A percentile compares a stretch with the other conserved stretches of the same genome.
phyloP scores from a whole-genome alignment of 2,888 invertebrate genomes.

The Phortica magna region DNA sequence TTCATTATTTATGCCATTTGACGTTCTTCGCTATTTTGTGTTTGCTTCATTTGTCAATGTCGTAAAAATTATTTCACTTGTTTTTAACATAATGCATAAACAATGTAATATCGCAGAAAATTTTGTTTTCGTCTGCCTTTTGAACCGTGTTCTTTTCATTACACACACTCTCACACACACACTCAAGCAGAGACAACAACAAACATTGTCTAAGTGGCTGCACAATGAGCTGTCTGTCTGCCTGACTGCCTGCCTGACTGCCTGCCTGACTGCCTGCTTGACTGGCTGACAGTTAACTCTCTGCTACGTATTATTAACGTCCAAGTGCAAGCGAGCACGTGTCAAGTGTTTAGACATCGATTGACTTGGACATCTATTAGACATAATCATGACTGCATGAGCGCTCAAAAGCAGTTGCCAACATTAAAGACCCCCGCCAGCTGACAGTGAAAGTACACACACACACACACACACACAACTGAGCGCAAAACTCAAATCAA shows the following conservation, averaged over 20 bases:
- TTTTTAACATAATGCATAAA: conserved; percentile 15
- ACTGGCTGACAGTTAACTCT: conserved; percentile 5
- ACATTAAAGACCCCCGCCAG: not conserved
- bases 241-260: not conserved
- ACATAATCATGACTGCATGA: conserved; percentile 68
- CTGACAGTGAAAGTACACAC: not conserved
- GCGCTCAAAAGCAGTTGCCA: conserved; percentile 23
- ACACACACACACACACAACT: not conserved
- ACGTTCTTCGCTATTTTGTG: not conserved
- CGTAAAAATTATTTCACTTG: conserved; percentile 14
- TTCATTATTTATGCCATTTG: conserved; percentile 7
- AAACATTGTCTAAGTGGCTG: not conserved
- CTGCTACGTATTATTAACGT: conserved; percentile 27
- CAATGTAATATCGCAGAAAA: conserved; percentile 7
- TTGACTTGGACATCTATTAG: conserved; percentile 76
- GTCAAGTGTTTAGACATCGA: conserved; percentile 72
- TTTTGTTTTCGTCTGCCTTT: not conserved
- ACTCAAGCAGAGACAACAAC: not conserved
- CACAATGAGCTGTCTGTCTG: not conserved
- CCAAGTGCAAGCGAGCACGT: conserved; percentile 54
- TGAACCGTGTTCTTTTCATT: not conserved
- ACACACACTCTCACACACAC: not conserved
- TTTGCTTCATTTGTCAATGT: conserved; percentile 22
- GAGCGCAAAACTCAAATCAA: conserved; percentile 35
- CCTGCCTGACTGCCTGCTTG: not conserved